These are phyloP conservation scores for Conus canariensis DNA, from an alignment of 2,888 invertebrate species.

Conservation along the genomic window DNA sequence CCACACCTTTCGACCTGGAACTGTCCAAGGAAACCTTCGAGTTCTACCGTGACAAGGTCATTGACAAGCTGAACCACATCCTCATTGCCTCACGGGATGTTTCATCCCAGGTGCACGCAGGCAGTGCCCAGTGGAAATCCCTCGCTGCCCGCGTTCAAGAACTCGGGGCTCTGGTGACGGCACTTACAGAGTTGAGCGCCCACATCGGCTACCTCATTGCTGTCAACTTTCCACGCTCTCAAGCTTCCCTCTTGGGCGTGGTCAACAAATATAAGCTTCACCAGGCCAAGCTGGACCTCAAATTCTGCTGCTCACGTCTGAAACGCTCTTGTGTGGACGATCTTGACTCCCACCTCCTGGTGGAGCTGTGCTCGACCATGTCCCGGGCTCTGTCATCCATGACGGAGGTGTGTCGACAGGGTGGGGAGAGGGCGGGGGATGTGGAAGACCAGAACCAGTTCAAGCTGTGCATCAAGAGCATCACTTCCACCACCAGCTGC, in stretches of 20 bases:
- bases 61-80: conserved; percentile 65
- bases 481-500: conserved; percentile 73
- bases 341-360: conserved; percentile 68
- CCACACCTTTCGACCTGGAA: conserved; percentile 54
- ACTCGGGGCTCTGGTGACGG: conserved; percentile 68
- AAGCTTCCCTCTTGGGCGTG: conserved; percentile 64
- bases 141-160: conserved; percentile 68
- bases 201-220: conserved; percentile 73
- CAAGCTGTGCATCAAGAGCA: conserved; percentile 73
- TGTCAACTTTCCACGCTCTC: conserved; percentile 61
- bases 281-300: conserved; percentile 73
- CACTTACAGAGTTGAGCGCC: conserved; percentile 72
- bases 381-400: conserved; percentile 70
- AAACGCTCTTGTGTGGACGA: conserved; percentile 68
- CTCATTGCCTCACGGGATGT: conserved; percentile 63
- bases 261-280: conserved; percentile 74
- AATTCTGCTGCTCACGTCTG: conserved; percentile 69
- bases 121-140: conserved; percentile 60
- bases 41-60: conserved; percentile 63
- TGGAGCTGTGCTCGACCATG: conserved; percentile 71
- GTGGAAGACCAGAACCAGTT: conserved; percentile 69
- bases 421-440: conserved; percentile 66
- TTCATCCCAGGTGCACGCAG: conserved; percentile 59
- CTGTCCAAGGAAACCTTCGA: conserved; percentile 45
- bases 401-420: conserved; percentile 71